Conservation (phyloP, 2,888 invertebrate species). For the Conus canariensis region DNA sequence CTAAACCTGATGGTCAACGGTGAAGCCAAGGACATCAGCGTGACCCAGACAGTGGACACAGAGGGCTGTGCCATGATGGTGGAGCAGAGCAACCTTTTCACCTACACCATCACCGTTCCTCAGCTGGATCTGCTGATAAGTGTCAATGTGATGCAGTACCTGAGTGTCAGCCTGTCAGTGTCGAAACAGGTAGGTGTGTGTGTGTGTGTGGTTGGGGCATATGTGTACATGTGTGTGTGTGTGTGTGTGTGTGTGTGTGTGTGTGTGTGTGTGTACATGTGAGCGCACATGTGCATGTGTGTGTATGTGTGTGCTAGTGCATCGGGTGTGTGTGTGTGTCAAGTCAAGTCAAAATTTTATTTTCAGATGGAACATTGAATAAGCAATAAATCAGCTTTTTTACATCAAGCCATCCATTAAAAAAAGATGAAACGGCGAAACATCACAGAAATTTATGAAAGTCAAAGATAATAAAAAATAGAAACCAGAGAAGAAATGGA, state of each 20-base stretch:
- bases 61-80: constrained; percentile 13
- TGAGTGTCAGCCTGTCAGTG: neutral
- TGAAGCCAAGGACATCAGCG: constrained; percentile 13
- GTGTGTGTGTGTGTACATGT: neutral
- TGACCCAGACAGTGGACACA: neutral
- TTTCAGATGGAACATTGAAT: too few species aligned
- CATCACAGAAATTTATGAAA: too few species aligned
- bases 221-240: neutral
- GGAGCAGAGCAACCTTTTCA: neutral
- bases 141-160: constrained; percentile 14
- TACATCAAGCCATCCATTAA: too few species aligned
- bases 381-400: too few species aligned
- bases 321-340: too few species aligned
- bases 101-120: constrained; percentile 12
- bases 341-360: too few species aligned
- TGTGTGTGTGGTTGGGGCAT: neutral
- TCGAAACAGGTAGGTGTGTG: neutral
- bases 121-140: constrained; percentile 35
- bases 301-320: too few species aligned
- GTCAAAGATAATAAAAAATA: too few species aligned
- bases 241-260: neutral
- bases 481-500: too few species aligned
- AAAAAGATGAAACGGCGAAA: too few species aligned
- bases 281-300: too few species aligned
- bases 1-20: constrained; percentile 8